A percentile compares a stretch with the other conserved stretches of the same genome.
These are phyloP conservation scores for Hypsopygia costalis DNA, from an alignment of 2,888 invertebrate genomes.

Conservation along the genomic window DNA sequence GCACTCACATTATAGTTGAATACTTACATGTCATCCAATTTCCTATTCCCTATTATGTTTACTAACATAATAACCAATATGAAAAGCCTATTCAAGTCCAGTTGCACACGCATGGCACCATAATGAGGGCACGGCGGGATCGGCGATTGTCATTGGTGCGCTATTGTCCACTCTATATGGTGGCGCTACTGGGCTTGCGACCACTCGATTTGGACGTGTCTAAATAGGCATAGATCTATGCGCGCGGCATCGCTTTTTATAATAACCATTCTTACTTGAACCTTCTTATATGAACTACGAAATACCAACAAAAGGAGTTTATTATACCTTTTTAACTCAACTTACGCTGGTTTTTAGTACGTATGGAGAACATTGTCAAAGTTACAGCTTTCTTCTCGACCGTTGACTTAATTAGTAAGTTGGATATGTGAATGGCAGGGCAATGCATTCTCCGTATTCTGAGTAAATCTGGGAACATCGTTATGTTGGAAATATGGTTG, in stretches of 20 bases:
- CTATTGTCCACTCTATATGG: slow-evolving; percentile 78
- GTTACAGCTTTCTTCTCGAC: slow-evolving; percentile 74
- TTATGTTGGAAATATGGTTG: slow-evolving; percentile 74
- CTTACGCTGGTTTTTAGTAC: slow-evolving; percentile 46
- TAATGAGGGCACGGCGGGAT: slow-evolving; percentile 61
- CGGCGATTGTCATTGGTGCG: slow-evolving; percentile 66
- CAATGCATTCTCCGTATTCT: slow-evolving; percentile 63
- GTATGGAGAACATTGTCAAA: slow-evolving; percentile 78
- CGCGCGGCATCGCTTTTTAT: slow-evolving; percentile 64
- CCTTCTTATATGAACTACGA: slow-evolving; percentile 21
- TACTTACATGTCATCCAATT: slow-evolving; percentile 7
- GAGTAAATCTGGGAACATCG: slow-evolving; percentile 67
- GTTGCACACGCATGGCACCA: slow-evolving; percentile 52
- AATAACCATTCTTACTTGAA: slow-evolving; percentile 36
- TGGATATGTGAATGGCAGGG: slow-evolving; percentile 79
- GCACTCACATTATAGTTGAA: neutral
- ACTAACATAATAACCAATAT: slow-evolving; percentile 20
- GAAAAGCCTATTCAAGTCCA: slow-evolving; percentile 20
- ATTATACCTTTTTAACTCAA: slow-evolving; percentile 29
- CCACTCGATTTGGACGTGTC: slow-evolving; percentile 65
- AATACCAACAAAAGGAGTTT: slow-evolving; percentile 4
- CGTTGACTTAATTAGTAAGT: slow-evolving; percentile 78
- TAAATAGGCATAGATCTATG: slow-evolving; percentile 77
- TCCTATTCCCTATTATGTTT: slow-evolving; percentile 11
- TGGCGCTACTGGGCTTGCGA: slow-evolving; percentile 58